These are phyloP conservation scores for Pollenia labialis DNA, from an alignment of 2,888 invertebrate species.

Conservation along the genomic window DNA sequence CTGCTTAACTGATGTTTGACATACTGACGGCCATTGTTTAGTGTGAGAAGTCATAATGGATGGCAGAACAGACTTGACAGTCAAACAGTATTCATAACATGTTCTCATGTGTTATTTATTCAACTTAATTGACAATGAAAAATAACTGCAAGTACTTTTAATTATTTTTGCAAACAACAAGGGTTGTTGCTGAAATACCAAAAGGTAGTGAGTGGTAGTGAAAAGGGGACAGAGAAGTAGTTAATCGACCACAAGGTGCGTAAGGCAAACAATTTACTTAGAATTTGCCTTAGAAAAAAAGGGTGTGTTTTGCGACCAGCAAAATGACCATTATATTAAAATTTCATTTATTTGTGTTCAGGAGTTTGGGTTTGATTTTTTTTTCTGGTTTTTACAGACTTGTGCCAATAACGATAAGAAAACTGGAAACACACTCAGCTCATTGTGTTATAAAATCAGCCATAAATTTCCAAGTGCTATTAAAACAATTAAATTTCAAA, in stretches of 20 bases:
- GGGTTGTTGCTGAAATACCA: constrained; percentile 7
- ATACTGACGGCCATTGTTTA: background rate
- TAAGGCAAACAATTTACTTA: background rate
- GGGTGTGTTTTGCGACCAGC: constrained; percentile 15
- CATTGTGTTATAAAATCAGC: constrained; percentile 1
- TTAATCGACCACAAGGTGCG: constrained; percentile 12
- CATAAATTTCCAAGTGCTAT: constrained; percentile 46
- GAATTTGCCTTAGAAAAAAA: constrained; percentile 1
- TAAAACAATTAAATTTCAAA: constrained; percentile 68
- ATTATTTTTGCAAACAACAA: constrained; percentile 34
- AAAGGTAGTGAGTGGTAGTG: background rate
- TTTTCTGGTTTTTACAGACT: background rate
- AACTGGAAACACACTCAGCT: background rate
- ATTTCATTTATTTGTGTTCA: too few relatives aligned
- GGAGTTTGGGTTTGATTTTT: constrained; percentile 20
- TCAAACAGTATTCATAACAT: constrained; percentile 30
- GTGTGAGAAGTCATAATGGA: constrained; percentile 37
- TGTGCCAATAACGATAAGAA: background rate
- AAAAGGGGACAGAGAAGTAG: background rate
- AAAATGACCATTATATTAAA: constrained; percentile 1
- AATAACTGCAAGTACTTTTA: constrained; percentile 48
- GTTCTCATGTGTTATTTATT: constrained; percentile 56
- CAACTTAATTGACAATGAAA: constrained; percentile 68
- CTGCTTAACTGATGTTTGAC: constrained; percentile 22
- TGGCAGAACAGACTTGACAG: constrained; percentile 28